These are phyloP conservation scores for Subanguina moxae DNA, from an alignment of 1,140 invertebrate species.

Conservation along the genomic window DNA sequence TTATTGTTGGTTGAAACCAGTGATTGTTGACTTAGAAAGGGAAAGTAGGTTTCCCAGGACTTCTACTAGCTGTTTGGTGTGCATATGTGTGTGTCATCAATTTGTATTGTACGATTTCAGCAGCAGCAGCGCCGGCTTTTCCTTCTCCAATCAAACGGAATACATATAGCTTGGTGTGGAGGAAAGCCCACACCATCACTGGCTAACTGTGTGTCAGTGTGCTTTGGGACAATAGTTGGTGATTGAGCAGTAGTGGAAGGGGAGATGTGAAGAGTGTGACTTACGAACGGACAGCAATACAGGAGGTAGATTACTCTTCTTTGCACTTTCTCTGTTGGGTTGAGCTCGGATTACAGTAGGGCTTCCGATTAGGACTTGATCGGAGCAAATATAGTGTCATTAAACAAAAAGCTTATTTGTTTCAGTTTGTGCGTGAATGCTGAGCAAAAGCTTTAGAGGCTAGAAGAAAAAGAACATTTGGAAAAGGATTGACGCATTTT, in stretches of 20 bases:
- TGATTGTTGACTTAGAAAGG: too few relatives aligned
- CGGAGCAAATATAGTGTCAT: not conserved
- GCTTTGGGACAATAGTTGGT: not conserved
- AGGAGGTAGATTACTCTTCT: not conserved
- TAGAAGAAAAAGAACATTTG: not conserved
- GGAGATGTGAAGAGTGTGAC: not conserved
- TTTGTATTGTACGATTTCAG: too few relatives aligned
- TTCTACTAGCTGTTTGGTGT: too few relatives aligned
- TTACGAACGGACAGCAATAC: not conserved
- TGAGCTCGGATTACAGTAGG: not conserved
- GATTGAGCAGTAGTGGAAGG: not conserved
- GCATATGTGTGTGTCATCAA: too few relatives aligned
- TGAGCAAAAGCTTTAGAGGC: not conserved
- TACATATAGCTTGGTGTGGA: too few relatives aligned
- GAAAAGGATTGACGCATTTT: too few relatives aligned
- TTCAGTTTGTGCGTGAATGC: not conserved
- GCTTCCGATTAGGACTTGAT: too few relatives aligned
- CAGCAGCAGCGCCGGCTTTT: too few relatives aligned
- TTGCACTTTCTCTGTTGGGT: slow-evolving; percentile 3
- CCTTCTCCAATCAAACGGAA: too few relatives aligned
- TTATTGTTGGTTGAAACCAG: too few relatives aligned
- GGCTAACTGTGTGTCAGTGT: not conserved
- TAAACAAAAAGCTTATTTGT: not conserved
- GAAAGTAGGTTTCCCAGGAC: too few relatives aligned
- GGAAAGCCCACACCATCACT: too few relatives aligned